Evolutionary conservation across 2,888 invertebrate species (phyloP).

Genomic region (Anoncus sp.): DNA sequence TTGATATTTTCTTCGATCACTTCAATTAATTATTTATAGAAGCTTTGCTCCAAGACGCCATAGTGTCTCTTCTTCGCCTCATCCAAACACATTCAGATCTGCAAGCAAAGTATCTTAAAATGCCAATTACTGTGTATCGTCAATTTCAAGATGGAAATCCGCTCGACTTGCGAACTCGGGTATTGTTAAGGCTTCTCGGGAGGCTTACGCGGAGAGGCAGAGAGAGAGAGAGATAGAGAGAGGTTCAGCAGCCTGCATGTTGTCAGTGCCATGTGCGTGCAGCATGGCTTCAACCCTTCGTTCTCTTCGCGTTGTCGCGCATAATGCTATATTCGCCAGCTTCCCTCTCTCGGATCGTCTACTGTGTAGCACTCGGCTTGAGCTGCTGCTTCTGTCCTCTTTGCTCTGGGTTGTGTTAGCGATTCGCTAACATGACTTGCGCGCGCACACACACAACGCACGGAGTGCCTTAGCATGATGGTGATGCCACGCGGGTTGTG

Average conservation of each 20-base stretch:
- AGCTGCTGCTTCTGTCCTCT: slow-evolving; percentile 15
- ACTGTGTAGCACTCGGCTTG: slow-evolving; percentile 23
- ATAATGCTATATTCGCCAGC: slow-evolving; percentile 30
- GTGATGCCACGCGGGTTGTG: slow-evolving; percentile 24
- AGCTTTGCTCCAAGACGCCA: not conserved
- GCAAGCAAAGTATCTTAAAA: not conserved
- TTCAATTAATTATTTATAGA: not conserved
- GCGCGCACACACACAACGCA: slow-evolving; percentile 6
- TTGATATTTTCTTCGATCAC: not conserved
- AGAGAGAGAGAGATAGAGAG: slow-evolving; percentile 6
- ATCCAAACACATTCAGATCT: too few relatives aligned
- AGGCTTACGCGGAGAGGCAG: slow-evolving; percentile 39
- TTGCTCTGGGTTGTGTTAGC: slow-evolving; percentile 12
- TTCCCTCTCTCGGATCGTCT: slow-evolving; percentile 32
- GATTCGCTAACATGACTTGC: slow-evolving; percentile 20
- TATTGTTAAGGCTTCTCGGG: slow-evolving; percentile 35
- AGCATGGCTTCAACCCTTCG: slow-evolving; percentile 65
- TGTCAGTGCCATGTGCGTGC: slow-evolving; percentile 72
- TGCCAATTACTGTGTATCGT: slow-evolving; percentile 3
- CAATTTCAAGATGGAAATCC: slow-evolving; percentile 10
- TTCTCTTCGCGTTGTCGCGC: slow-evolving; percentile 49
- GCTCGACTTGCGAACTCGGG: slow-evolving; percentile 5
- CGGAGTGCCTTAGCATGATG: slow-evolving; percentile 19
- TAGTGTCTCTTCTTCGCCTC: not conserved
- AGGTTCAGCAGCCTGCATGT: slow-evolving; percentile 17